Base-by-base conservation (phyloP, 35 echinoderm and acorn worm genomes). In the Apostichopus japonicus region DNA sequence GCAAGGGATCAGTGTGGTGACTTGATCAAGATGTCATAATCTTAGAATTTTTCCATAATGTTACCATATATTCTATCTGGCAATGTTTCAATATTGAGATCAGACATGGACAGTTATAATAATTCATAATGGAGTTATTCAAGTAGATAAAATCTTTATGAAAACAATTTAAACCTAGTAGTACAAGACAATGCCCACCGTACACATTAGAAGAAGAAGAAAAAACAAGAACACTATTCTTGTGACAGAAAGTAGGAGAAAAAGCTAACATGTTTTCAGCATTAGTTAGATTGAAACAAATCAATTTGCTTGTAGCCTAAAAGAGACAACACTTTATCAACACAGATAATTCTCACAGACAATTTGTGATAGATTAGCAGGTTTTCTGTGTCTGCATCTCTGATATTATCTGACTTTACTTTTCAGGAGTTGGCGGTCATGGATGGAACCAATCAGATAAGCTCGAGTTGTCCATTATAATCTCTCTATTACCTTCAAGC, bases 91-190 rank as follows among this genome's bases (percentile, higher is more conserved):
- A 14, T 75, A 19, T 21, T 75, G 3, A 75, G 71, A 19, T 75
- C 71, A 21, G 71, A 75, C 71, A 75, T 75, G 71, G 71, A 75
- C 71, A 23, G 6, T 75, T 75, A 75, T 23, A 75, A 75, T 75
- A 75, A 75, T 75, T 75, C 16, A 75, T 75, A 75, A 75, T 21
- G 2, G 17, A 75, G 71, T 75, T 19, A 75, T 75, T 23, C 17
- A 75, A 75, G 33, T 44, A 44, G 33, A 44, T 44, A 44, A 44
- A 44, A 44, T n/a, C 71, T 75, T 19, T 75, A 75, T 19, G 71
- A 75, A 14, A 75, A 75, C 21, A 6, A 75, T 23, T 7, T 19
- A 21, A 21, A 75, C 13, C 71, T 21, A 75, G 7, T 75, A 75
- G n/a, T 19, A 75, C 13, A 75, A 75, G 71, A 75, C 71, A 75